These are phyloP conservation scores for Danaus plexippus DNA, from an alignment of 1,140 invertebrate species.

Conservation along the genomic window DNA sequence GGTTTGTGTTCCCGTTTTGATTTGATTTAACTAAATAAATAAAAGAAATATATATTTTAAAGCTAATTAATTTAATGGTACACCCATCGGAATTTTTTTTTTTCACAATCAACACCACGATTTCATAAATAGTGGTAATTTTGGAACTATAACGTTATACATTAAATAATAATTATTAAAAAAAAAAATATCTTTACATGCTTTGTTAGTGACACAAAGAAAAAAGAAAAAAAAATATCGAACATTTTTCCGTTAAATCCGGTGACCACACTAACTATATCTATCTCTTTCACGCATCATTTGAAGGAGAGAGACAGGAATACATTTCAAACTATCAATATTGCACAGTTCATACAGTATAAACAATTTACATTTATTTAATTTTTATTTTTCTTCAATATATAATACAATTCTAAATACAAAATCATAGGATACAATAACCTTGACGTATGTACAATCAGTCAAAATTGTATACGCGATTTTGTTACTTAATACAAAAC, in stretches of 20 bases:
- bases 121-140: too few relatives aligned
- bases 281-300: slow-evolving; percentile 11
- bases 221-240: slow-evolving; percentile 7
- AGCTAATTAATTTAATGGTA: slow-evolving; percentile 32
- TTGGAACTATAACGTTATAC: background rate
- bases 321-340: slow-evolving; percentile 8
- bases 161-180: background rate
- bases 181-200: background rate
- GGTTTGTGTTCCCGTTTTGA: slow-evolving; percentile 52
- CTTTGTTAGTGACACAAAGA: slow-evolving; percentile 1
- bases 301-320: slow-evolving; percentile 9
- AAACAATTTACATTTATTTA: slow-evolving; percentile 19
- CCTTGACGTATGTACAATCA: slow-evolving; percentile 21
- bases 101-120: background rate
- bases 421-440: slow-evolving; percentile 17
- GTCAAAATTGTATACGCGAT: slow-evolving; percentile 17
- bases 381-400: slow-evolving; percentile 10
- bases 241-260: slow-evolving; percentile 7
- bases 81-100: background rate
- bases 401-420: slow-evolving; percentile 18
- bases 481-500: slow-evolving; percentile 4
- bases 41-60: slow-evolving; percentile 39
- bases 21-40: slow-evolving; percentile 25
- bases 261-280: slow-evolving; percentile 22
- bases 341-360: slow-evolving; percentile 25